A percentile compares a stretch with the other conserved stretches of the same genome.
Conservation (phyloP, 2,797 vertebrate genomes). For the Arrhamphus sclerolepis region DNA sequence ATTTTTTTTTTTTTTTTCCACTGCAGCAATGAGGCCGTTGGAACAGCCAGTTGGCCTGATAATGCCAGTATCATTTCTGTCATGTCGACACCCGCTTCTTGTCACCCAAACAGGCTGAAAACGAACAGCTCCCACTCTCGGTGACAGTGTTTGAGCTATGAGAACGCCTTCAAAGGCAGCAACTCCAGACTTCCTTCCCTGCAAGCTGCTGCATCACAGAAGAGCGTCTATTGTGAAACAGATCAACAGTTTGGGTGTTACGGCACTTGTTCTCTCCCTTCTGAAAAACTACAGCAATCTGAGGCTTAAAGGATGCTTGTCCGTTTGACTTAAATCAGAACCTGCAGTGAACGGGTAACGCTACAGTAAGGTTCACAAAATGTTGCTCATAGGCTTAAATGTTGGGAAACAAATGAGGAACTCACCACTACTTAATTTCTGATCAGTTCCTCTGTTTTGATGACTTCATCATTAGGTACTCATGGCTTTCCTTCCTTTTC, state of each 20-base stretch:
- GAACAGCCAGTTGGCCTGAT: constrained; percentile 55
- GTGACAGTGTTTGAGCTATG: constrained; percentile 28
- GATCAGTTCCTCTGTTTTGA: too few species aligned
- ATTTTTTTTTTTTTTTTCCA: constrained; percentile 27
- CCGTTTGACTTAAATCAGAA: too few species aligned
- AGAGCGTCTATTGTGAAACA: not conserved
- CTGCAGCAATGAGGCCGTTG: constrained; percentile 19
- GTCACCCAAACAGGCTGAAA: constrained; percentile 47
- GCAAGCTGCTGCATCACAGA: constrained; percentile 13
- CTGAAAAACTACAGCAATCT: not conserved
- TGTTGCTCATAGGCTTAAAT: too few species aligned
- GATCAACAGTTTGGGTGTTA: constrained; percentile 4
- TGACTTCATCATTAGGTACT: too few species aligned
- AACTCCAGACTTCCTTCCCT: constrained; percentile 21
- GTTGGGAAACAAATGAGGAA: too few species aligned
- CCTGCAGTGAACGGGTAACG: too few species aligned
- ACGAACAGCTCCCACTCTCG: constrained; percentile 45
- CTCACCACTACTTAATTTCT: too few species aligned
- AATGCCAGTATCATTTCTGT: constrained; percentile 60
- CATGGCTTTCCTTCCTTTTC: too few species aligned
- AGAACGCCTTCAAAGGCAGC: constrained; percentile 36
- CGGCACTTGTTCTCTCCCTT: not conserved
- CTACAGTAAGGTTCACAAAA: too few species aligned
- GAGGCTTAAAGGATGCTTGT: too few species aligned
- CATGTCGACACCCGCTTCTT: constrained; percentile 31